Evolutionary conservation across 2,797 vertebrate genomes (phyloP).

Genomic region (Chaetodon trifasciatus): DNA sequence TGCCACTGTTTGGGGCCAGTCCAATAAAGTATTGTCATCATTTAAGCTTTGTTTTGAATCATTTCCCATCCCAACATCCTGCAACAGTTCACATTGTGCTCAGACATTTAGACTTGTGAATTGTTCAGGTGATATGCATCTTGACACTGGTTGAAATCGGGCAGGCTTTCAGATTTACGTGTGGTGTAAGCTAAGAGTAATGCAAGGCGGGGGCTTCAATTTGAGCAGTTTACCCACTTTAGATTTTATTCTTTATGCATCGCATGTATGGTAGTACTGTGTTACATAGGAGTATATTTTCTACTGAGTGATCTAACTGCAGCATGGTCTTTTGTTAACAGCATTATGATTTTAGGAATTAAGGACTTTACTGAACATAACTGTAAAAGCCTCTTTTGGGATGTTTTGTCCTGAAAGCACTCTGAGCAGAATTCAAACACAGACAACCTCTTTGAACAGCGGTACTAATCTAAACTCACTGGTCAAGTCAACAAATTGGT

Average conservation of each 20-base stretch:
- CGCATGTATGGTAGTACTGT: not conserved
- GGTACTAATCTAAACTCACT: slow-evolving; percentile 6
- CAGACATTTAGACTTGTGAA: no score
- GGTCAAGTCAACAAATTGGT: not conserved
- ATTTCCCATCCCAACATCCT: not conserved
- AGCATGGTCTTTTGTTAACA: not conserved
- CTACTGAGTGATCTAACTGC: not conserved
- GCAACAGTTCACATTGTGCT: not conserved
- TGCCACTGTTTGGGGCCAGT: slow-evolving; percentile 72
- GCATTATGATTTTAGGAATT: no score
- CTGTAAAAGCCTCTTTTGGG: not conserved
- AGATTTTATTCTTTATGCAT: no score
- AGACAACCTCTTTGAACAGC: not conserved
- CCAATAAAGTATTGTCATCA: slow-evolving; percentile 74
- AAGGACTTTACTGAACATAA: not conserved
- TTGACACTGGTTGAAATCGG: not conserved
- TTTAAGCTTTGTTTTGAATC: slow-evolving; percentile 49
- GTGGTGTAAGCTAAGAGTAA: not conserved
- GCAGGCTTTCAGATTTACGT: not conserved
- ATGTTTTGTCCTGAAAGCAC: not conserved
- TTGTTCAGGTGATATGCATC: not conserved
- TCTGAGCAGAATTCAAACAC: not conserved
- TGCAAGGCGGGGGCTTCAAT: accelerated
- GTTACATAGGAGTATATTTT: no score
- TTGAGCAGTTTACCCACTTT: not conserved